Conservation (phyloP, 2,888 invertebrate species). For the Nasonia oneida region DNA sequence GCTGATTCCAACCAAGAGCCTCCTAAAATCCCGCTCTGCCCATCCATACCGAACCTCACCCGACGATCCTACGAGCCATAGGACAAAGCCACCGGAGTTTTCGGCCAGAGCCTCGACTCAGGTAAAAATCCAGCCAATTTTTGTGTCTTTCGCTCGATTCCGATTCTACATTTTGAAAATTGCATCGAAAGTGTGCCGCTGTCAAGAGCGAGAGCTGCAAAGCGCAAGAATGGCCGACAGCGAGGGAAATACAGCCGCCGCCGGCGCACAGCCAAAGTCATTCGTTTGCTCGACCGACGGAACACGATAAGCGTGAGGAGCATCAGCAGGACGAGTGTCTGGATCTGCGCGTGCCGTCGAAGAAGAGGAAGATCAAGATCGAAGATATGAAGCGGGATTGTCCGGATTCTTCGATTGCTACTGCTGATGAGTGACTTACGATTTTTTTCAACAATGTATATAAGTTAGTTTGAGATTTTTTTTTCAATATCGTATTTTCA, state of each 20-base stretch:
- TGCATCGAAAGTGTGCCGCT: not conserved
- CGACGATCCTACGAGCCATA: constrained; percentile 31
- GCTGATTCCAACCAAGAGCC: constrained; percentile 52
- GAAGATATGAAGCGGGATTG: not conserved
- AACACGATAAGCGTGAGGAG: not conserved
- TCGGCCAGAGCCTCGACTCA: constrained; percentile 15
- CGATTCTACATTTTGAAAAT: not conserved
- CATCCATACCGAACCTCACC: constrained; percentile 37
- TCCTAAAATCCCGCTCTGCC: constrained; percentile 47
- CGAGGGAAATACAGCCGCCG: not conserved
- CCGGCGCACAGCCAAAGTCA: constrained; percentile 24
- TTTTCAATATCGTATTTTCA: not conserved
- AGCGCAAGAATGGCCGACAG: constrained; percentile 45
- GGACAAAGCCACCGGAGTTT: constrained; percentile 1
- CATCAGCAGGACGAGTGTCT: constrained; percentile 46
- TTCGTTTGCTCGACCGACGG: constrained; percentile 20
- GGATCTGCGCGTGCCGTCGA: constrained; percentile 54
- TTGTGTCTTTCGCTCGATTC: not conserved
- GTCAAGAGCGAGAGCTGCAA: not conserved
- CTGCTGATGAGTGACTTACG: not conserved
- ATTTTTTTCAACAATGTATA: not conserved
- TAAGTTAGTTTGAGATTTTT: too few species aligned
- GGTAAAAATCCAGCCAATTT: not conserved
- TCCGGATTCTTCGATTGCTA: constrained; percentile 49
- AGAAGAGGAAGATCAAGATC: constrained; percentile 3